Base-by-base conservation (phyloP, 37 sponge, comb jelly and placozoan species). In the Ianthella basta region DNA sequence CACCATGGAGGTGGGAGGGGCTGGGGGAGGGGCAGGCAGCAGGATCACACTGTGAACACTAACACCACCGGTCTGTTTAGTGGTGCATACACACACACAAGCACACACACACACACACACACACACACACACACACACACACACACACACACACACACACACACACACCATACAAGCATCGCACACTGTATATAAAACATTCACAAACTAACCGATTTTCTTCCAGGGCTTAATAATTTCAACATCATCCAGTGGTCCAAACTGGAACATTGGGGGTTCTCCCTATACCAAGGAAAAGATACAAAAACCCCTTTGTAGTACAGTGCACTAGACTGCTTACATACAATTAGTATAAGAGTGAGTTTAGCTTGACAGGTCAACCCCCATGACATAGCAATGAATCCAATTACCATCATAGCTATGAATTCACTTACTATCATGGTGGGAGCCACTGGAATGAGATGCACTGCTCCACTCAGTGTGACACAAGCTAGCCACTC, bases 401-500 rank as follows among this genome's bases (percentile, higher is more conserved):
- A 44, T 44, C 50, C 50, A 44, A 10, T 44, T 44, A 44, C 50
- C 50, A 44, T 44, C 50, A 44, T 8, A 33, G 68, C 1, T 10
- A 29, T 23, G 18, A 21, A 81, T 27, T n/a, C 20, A 29, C 87
- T 72, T 73, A 91, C 92, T 55, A 86, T 69, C 72, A 88, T 50
- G 16, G 88, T 86, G 33, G 91, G 30, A 0, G 84, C 60, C 30
- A 89, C 69, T 4, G 96, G 96, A 0, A 93, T 50, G 14, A 96
- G 88, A 39, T 84, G 83, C 21, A 96, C 36, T 33, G 56, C 54
- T 15, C 89, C 91, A 85, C 91, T 84, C 16, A 90, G 79, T 38
- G 91, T 90, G 36, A 80, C 87, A 82, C 96, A 96, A 4, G 90
- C 94, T 19, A 96, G 86, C 96, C 96, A 96, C 86, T 96, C 86